phyloP scores from a whole-genome alignment of 2,113 vertebrate genomes.

The Chionodraco myersi region DNA sequence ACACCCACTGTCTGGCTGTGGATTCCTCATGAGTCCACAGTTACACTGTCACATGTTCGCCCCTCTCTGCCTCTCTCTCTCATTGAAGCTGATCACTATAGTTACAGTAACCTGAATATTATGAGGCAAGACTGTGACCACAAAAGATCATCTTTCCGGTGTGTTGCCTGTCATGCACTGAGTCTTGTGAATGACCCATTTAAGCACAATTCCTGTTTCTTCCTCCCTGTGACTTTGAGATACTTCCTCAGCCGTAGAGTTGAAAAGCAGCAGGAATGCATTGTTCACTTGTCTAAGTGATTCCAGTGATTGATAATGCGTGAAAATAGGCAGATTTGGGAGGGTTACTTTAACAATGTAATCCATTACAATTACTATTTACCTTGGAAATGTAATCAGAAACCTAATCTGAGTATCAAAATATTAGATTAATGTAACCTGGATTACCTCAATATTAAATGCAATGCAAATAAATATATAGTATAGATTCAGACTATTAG shows the following conservation, averaged over 20 bases:
- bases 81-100: constrained; percentile 54
- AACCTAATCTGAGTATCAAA: no score
- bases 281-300: constrained; percentile 24
- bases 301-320: constrained; percentile 35
- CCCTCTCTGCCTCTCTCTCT: neutral
- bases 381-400: no score
- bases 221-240: constrained; percentile 38
- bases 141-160: constrained; percentile 58
- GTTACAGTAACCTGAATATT: constrained; percentile 61
- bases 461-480: no score
- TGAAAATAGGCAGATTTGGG: neutral
- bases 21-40: constrained; percentile 66
- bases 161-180: constrained; percentile 62
- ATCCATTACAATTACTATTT: no score
- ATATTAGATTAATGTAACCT: no score
- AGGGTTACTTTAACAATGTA: neutral
- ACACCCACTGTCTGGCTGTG: constrained; percentile 61
- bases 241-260: constrained; percentile 47
- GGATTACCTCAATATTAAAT: no score
- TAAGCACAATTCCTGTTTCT: constrained; percentile 62
- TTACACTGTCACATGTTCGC: constrained; percentile 72
- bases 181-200: constrained; percentile 77
- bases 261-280: constrained; percentile 49
- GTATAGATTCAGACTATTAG: no score
- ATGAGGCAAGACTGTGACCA: constrained; percentile 53